Base-by-base conservation (phyloP, 2,797 vertebrate genomes). In the Bovichtus diacanthus region DNA sequence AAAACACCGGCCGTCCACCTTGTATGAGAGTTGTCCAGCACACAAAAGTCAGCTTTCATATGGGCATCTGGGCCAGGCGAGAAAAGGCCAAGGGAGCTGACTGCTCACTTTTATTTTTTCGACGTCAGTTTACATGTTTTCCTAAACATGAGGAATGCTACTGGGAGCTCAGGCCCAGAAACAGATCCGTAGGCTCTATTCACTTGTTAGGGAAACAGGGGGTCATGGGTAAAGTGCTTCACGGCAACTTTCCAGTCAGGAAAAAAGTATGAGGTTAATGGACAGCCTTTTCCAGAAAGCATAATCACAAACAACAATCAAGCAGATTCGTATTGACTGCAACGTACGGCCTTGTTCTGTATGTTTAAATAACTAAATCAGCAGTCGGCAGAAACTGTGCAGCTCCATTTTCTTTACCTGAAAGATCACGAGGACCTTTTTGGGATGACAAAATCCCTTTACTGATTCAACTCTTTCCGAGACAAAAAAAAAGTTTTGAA, bases 21-120 rank as follows among this genome's bases (percentile, higher is more conserved):
- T 90, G 86, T 85, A 67, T 78, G 78, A 82, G 86, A 89, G 88
- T 65, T 69, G 88, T 85, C 81, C 81, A 69, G 78, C 83, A 80
- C 82, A 93, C 91, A 93, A 94, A 93, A 88, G 93, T 92, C 77
- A 82, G 93, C 93, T 95, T 95, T 95, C 93, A 94, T 86, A 84
- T 67, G 84, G 86, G 84, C 86, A 88, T 86, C 84, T 90, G 84
- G 90, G 80, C 75, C 70, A 43, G 63, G 51, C 70, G 78, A 88
- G 81, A 84, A 84, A 89, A 83, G 75, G 90, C 89, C 88, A 84
- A 86, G 80, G 83, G 89, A 87, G 81, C 90, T 90, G 90, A 93
- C 90, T 92, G 87, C 84, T 91, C 73, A 94, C 91, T 93, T 93
- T 90, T 74, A 88, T 84, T 89, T 91, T 88, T 90, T 92, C 81